Evolutionary conservation across 2,113 vertebrate genomes (phyloP), one percentile per base, ranked within the genome.

Genomic region (Hirundichthys speculiger): DNA sequence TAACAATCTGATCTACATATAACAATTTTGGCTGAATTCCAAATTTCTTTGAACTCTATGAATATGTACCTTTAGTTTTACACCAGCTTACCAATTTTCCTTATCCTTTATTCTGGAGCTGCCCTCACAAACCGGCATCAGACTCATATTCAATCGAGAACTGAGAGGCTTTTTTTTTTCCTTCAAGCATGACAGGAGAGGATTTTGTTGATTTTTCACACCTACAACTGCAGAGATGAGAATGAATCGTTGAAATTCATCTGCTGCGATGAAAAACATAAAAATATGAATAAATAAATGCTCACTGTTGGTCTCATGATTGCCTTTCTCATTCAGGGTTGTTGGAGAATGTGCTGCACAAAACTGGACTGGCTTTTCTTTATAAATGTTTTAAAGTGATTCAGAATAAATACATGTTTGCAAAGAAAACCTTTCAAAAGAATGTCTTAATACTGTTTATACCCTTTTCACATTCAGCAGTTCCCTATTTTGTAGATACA

Each of bases 161-260:
- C 15, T 38, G 13, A 22, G 25, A 42, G 45, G 25, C 18, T 38
- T 67, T 67, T 67, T 16, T 16, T 15, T 24, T 25, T 25, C 19
- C 21, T 18, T 45, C n/a, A 22, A 50, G 43, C 45, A 20, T 13
- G 16, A 34, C 55, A 48, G 13, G 18, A 25, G 53, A 58, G 51
- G 38, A 64, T 56, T 69, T 60, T 21, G 0, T 18, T 73, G 64
- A 69, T 80, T 76, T 48, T 10, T n/a, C 38, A 24, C 42, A 42
- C 52, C 10, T 53, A 49, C 19, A 75, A 4, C 42, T 51, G 22
- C 38, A 45, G 52, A 53, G 38, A 64, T 49, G 8, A 21, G 62
- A 64, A 49, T 64, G 45, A 79, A 76, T 69, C 40, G n/a, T n/a
- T n/a, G n/a, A n/a, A n/a, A n/a, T n/a, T n/a, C n/a, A n/a, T n/a